Evolutionary conservation across 2,888 invertebrate species (phyloP).

Genomic region (Xanthia togata): DNA sequence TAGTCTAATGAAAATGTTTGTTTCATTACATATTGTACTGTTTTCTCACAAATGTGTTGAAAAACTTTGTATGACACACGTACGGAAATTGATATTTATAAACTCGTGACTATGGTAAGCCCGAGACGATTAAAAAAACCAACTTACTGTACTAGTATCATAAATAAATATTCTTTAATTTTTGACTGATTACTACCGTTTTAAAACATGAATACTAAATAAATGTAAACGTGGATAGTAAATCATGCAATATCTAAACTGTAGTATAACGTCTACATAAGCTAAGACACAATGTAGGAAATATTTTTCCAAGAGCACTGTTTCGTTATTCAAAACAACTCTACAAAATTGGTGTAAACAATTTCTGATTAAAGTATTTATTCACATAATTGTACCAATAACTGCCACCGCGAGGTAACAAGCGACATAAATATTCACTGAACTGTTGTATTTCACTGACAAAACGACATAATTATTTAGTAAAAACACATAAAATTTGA

Average conservation of each 20-base stretch:
- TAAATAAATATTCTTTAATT: not conserved
- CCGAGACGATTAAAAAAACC: no score
- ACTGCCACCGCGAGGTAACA: constrained; percentile 40
- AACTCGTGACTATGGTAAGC: no score
- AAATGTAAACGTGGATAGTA: no score
- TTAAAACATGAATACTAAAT: no score
- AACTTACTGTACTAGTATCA: no score
- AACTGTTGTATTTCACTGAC: constrained; percentile 56
- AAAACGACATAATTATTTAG: constrained; percentile 61
- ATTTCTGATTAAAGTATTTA: constrained; percentile 38
- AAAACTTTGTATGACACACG: no score
- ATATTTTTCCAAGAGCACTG: not conserved
- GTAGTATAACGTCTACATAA: not conserved
- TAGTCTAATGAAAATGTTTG: no score
- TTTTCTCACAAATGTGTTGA: no score
- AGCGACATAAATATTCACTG: constrained; percentile 58
- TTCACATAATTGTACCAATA: constrained; percentile 33
- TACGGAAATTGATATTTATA: no score
- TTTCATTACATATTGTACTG: no score
- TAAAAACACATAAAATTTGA: constrained; percentile 62
- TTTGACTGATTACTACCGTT: not conserved
- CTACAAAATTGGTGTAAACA: constrained; percentile 35
- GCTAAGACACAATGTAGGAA: not conserved
- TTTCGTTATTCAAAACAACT: not conserved
- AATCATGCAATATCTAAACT: no score